Evolutionary conservation across 2,113 vertebrate genomes (phyloP).

Genomic region (Lepisosteus osseus): DNA sequence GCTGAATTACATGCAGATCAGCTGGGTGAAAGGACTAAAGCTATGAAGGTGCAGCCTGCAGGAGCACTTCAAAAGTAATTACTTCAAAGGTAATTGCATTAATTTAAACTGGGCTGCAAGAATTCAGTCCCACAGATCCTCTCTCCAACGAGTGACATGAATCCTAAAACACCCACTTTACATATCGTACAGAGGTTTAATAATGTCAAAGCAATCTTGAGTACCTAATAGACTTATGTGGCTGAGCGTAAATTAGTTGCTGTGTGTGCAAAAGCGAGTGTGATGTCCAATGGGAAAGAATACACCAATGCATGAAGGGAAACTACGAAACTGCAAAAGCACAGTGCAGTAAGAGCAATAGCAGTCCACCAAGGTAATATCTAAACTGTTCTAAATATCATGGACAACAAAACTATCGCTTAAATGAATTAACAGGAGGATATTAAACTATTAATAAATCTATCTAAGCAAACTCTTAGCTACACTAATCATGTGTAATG

Average conservation of each 20-base stretch:
- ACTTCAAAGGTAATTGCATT: constrained; percentile 10
- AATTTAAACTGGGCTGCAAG: constrained; percentile 19
- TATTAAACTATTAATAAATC: too few relatives aligned
- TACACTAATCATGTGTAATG: too few relatives aligned
- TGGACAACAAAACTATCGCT: too few relatives aligned
- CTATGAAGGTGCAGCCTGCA: not conserved
- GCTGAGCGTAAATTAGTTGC: constrained; percentile 1
- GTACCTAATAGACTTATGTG: constrained; percentile 4
- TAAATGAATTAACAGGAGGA: too few relatives aligned
- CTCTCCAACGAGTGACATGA: constrained; percentile 8
- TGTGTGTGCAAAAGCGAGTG: not conserved
- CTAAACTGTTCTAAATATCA: too few relatives aligned
- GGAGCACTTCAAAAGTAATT: constrained; percentile 20
- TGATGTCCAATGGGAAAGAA: not conserved
- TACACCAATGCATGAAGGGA: not conserved
- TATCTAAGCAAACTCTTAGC: too few relatives aligned
- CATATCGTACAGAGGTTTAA: constrained; percentile 1
- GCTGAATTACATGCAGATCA: too few relatives aligned
- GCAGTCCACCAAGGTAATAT: too few relatives aligned
- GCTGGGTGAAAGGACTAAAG: not conserved
- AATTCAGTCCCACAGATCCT: constrained; percentile 13
- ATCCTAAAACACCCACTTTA: constrained; percentile 6
- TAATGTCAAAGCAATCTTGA: constrained; percentile 6
- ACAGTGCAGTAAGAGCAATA: too few relatives aligned
- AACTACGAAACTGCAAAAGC: not conserved